phyloP scores from a whole-genome alignment of 2,888 invertebrate species.

The Hypercompe scribonia region DNA sequence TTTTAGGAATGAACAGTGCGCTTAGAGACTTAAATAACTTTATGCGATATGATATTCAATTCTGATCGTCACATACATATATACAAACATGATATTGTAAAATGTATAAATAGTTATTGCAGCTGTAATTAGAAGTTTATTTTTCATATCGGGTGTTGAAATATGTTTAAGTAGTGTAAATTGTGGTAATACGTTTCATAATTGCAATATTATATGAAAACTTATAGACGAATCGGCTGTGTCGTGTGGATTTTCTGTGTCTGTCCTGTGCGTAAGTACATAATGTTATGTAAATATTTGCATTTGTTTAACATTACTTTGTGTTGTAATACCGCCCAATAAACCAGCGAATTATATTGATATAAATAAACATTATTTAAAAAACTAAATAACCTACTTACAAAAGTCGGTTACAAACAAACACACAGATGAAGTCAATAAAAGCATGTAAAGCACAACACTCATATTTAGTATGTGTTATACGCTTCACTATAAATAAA shows the following conservation, averaged over 20 bases:
- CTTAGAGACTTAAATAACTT: slow-evolving; percentile 76
- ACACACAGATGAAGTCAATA: too few relatives aligned
- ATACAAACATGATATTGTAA: slow-evolving; percentile 78
- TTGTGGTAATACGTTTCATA: slow-evolving; percentile 80
- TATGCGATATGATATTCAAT: slow-evolving; percentile 67
- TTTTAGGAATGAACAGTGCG: slow-evolving; percentile 75
- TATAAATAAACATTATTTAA: slow-evolving; percentile 32
- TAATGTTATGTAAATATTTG: slow-evolving; percentile 77
- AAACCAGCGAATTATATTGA: slow-evolving; percentile 42
- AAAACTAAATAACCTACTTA: too few relatives aligned
- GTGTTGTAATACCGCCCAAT: slow-evolving; percentile 57
- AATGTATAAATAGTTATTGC: slow-evolving; percentile 87
- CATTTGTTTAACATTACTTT: slow-evolving; percentile 41
- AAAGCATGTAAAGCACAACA: too few relatives aligned
- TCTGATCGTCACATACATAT: slow-evolving; percentile 63
- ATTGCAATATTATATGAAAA: slow-evolving; percentile 77
- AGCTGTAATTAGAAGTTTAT: slow-evolving; percentile 86
- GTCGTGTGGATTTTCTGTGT: slow-evolving; percentile 80
- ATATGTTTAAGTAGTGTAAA: slow-evolving; percentile 85
- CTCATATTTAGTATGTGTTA: slow-evolving; percentile 39
- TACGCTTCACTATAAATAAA: slow-evolving; percentile 2
- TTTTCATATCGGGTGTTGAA: slow-evolving; percentile 86
- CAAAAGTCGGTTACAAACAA: slow-evolving; percentile 9
- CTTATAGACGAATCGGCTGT: slow-evolving; percentile 85
- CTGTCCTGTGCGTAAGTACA: slow-evolving; percentile 76